These are phyloP conservation scores for Lota lota DNA, from an alignment of 2,113 vertebrate species.

Conservation along the genomic window DNA sequence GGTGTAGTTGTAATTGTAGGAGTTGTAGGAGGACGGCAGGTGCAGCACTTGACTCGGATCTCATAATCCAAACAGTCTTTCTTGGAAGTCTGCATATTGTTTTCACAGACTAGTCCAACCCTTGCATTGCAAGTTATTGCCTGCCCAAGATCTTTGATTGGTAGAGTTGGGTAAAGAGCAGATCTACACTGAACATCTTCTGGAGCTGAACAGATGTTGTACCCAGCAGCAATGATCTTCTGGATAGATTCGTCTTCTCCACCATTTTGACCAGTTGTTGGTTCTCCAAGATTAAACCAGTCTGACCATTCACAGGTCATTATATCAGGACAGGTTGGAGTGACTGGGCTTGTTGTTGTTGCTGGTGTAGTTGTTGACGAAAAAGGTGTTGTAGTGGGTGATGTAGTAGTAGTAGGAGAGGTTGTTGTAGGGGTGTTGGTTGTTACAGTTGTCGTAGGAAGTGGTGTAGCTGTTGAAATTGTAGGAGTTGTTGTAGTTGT, in stretches of 20 bases:
- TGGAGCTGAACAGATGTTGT: background rate
- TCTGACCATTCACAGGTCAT: conserved; percentile 15
- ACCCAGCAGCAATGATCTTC: conserved; percentile 10
- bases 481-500: background rate
- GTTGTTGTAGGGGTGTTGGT: background rate
- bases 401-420: background rate
- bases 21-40: background rate
- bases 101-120: conserved; percentile 46
- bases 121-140: conserved; percentile 6
- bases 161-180: conserved; percentile 9
- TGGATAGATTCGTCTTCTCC: conserved; percentile 16
- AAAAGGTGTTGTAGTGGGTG: background rate
- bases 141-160: conserved; percentile 37
- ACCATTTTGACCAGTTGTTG: conserved; percentile 16
- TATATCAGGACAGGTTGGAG: background rate
- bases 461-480: background rate
- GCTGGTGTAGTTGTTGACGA: background rate
- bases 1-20: background rate
- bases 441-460: background rate
- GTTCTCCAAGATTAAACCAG: conserved; percentile 19
- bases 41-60: conserved; percentile 25
- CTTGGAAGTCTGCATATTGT: conserved; percentile 40
- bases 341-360: background rate
- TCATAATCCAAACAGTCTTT: conserved; percentile 50
- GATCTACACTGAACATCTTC: conserved; percentile 25